Conservation (phyloP, 2,113 vertebrate genomes). For the Perca schrenkii region DNA sequence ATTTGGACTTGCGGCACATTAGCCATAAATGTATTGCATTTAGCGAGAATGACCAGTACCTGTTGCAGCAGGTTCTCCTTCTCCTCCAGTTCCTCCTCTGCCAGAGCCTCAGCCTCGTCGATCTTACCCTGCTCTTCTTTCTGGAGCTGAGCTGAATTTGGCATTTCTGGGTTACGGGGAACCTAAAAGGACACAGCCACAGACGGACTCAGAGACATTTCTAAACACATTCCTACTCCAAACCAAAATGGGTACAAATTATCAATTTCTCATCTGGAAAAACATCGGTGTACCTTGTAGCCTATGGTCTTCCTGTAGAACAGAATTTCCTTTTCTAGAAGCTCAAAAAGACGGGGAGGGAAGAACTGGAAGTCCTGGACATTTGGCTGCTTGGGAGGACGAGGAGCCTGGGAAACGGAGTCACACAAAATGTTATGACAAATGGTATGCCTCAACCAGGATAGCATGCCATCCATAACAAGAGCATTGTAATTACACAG, state of each 20-base stretch:
- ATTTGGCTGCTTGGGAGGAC: slow-evolving; percentile 98
- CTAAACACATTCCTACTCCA: neutral
- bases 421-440: slow-evolving; percentile 12
- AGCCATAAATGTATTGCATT: neutral
- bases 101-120: slow-evolving; percentile 95
- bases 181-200: slow-evolving; percentile 82
- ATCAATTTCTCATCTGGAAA: neutral
- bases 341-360: slow-evolving; percentile 96
- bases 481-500: neutral
- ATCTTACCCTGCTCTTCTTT: slow-evolving; percentile 98
- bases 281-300: slow-evolving; percentile 89
- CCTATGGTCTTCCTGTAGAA: slow-evolving; percentile 99
- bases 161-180: slow-evolving; percentile 95
- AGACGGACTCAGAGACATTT: neutral
- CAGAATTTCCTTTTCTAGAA: slow-evolving; percentile 97
- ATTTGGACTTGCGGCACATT: neutral
- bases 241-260: neutral
- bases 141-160: slow-evolving; percentile 93
- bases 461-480: neutral
- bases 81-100: slow-evolving; percentile 97
- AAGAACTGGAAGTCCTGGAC: slow-evolving; percentile 99
- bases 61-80: slow-evolving; percentile 98
- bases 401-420: slow-evolving; percentile 89
- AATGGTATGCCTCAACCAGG: neutral
- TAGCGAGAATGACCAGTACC: slow-evolving; percentile 75